A percentile compares a stretch with the other conserved stretches of the same genome.
These are phyloP conservation scores for Patella ulyssiponensis DNA, from an alignment of 2,888 invertebrate species.

Conservation along the genomic window DNA sequence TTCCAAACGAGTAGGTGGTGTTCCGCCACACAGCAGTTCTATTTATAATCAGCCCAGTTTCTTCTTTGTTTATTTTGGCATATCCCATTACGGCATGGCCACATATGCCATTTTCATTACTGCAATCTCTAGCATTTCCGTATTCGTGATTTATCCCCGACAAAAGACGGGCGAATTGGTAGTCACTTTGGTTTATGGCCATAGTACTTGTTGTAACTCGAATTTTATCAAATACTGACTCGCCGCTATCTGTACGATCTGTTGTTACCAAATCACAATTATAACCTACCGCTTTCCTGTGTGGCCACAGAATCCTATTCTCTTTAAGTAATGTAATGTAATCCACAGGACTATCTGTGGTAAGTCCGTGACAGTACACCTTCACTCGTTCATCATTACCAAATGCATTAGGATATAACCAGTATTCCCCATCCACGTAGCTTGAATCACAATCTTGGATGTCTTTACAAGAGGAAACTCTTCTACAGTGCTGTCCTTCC, in stretches of 20 bases:
- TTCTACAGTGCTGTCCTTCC: not conserved
- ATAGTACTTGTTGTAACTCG: not conserved
- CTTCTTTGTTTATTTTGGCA: not conserved
- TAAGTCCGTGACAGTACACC: not conserved
- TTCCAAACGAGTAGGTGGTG: not conserved
- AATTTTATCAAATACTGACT: not conserved
- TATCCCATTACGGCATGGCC: not conserved
- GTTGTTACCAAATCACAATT: not conserved
- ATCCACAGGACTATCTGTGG: not conserved
- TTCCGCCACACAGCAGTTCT: not conserved
- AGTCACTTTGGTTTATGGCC: not conserved
- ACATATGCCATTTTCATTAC: not conserved
- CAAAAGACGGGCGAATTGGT: not conserved
- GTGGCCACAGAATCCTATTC: not conserved
- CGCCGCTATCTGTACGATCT: not conserved
- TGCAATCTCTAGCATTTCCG: not conserved
- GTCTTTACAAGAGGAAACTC: not conserved
- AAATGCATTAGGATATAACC: constrained; percentile 4
- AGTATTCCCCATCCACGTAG: not conserved
- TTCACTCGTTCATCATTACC: not conserved
- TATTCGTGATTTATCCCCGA: not conserved
- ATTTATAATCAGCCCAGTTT: not conserved
- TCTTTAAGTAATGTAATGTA: not conserved
- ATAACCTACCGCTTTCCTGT: not conserved
- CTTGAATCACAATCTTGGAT: not conserved